Conservation (phyloP, 2,797 vertebrate species). For the Pteropus rufus region DNA sequence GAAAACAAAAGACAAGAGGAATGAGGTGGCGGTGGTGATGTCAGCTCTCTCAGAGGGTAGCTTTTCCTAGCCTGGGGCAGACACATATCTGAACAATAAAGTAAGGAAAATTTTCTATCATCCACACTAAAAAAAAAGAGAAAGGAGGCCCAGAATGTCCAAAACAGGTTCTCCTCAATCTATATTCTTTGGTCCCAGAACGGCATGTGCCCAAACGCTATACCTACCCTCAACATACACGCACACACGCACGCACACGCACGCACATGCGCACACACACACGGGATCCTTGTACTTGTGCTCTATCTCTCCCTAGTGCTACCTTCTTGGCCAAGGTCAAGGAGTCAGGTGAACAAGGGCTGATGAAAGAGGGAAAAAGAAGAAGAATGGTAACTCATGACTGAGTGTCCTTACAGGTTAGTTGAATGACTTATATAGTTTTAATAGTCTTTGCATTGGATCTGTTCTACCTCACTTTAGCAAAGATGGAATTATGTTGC, state of each 20-base stretch:
- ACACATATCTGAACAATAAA: neutral
- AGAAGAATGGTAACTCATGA: neutral
- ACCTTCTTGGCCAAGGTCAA: neutral
- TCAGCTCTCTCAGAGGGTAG: neutral
- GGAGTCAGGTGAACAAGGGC: neutral
- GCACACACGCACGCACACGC: too few relatives aligned
- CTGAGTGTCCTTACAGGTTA: neutral
- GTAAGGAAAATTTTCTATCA: neutral
- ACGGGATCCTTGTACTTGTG: neutral
- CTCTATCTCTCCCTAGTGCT: neutral
- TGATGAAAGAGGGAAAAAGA: neutral
- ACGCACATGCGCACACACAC: too few relatives aligned
- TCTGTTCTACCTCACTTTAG: neutral
- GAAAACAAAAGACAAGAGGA: neutral
- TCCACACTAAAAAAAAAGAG: neutral
- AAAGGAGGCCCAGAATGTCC: neutral
- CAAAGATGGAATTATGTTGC: neutral
- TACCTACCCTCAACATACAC: accelerated
- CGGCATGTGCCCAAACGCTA: too few relatives aligned
- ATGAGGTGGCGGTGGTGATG: neutral
- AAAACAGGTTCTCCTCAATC: neutral
- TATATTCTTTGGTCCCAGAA: neutral
- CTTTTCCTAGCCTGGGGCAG: neutral
- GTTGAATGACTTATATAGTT: neutral
- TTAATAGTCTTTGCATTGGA: neutral